Conservation (phyloP, 2,797 vertebrate species). For the Malacoraja senta region DNA sequence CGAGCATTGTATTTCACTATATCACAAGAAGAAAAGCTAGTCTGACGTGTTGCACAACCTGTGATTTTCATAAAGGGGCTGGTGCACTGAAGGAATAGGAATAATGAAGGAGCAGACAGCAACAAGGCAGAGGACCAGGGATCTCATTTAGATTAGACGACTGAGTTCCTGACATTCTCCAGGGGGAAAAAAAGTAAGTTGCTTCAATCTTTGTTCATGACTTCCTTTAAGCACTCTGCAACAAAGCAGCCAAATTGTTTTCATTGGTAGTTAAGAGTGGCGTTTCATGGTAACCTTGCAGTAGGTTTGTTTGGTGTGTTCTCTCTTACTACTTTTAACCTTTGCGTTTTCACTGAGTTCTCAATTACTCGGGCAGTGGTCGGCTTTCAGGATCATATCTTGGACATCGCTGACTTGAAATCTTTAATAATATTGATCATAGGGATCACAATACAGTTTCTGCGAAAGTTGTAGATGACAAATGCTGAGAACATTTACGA, state of each 20-base stretch:
- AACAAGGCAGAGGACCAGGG: background rate
- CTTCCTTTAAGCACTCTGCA: background rate
- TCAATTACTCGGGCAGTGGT: background rate
- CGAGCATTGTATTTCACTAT: background rate
- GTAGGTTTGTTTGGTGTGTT: background rate
- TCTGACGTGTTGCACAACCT: background rate
- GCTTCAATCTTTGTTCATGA: background rate
- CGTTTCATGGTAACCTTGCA: too few species aligned
- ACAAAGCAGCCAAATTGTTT: background rate
- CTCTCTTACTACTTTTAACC: background rate
- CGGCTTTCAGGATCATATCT: background rate
- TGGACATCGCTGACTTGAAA: background rate
- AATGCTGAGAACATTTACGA: background rate
- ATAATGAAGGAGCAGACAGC: slow-evolving; percentile 5
- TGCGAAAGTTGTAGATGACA: background rate
- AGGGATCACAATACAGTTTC: background rate
- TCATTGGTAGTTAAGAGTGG: background rate
- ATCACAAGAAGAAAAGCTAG: slow-evolving; percentile 22
- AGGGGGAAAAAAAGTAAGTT: background rate
- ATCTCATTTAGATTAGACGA: background rate
- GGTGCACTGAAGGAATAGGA: background rate
- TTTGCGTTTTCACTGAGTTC: background rate
- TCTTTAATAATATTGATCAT: background rate
- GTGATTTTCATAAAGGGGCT: background rate
- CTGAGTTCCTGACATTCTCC: background rate